phyloP scores from a whole-genome alignment of 2,888 invertebrate species.

The Cheilosia soror region DNA sequence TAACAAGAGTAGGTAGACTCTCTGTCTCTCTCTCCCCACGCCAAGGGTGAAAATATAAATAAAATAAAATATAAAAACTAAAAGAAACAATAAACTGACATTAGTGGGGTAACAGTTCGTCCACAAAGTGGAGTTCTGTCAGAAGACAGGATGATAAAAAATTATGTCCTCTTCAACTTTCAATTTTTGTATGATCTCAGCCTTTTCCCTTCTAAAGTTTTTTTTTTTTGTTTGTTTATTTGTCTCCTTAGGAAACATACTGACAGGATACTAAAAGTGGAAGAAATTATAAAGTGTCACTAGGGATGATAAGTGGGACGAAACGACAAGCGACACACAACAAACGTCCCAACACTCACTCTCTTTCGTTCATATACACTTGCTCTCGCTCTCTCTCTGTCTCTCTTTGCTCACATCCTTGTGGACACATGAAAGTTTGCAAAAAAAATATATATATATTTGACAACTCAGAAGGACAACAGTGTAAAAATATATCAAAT shows the following conservation, averaged over 20 bases:
- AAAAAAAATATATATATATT: constrained; percentile 43
- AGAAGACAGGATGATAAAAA: constrained; percentile 53
- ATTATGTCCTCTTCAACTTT: constrained; percentile 70
- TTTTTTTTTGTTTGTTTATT: constrained; percentile 20
- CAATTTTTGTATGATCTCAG: constrained; percentile 57
- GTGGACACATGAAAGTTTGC: constrained; percentile 64
- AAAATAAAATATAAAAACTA: constrained; percentile 48
- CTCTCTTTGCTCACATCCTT: constrained; percentile 57
- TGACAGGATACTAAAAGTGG: constrained; percentile 83
- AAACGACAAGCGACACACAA: constrained; percentile 64
- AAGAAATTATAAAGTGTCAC: constrained; percentile 84
- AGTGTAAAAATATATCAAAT: constrained; percentile 75
- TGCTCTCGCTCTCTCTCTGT: constrained; percentile 37
- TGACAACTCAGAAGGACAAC: constrained; percentile 75
- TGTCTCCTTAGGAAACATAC: constrained; percentile 76
- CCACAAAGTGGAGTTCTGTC: constrained; percentile 49
- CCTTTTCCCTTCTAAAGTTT: constrained; percentile 3
- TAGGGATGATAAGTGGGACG: constrained; percentile 83
- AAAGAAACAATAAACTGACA: constrained; percentile 71
- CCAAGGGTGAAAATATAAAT: constrained; percentile 68
- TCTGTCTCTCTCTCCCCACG: constrained; percentile 20
- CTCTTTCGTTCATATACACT: constrained; percentile 27
- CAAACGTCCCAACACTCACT: constrained; percentile 49
- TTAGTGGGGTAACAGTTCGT: constrained; percentile 61
- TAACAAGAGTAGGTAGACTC: constrained; percentile 37